Conservation (phyloP, 2,113 vertebrate species). For the Gracilinanus agilis region DNA sequence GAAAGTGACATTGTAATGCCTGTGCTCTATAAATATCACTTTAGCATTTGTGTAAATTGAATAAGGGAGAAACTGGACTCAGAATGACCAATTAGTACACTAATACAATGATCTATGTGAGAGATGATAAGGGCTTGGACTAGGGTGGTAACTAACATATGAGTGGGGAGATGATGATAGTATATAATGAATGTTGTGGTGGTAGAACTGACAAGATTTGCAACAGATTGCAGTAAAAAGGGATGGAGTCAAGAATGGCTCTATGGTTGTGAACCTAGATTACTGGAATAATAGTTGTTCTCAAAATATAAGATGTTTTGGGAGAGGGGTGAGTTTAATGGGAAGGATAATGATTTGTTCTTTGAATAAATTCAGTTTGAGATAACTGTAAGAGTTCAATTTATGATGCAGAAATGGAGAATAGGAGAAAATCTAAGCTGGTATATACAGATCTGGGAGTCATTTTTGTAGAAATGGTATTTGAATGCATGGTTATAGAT, state of each 20-base stretch:
- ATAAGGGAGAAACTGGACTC: neutral
- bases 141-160: neutral
- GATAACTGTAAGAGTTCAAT: neutral
- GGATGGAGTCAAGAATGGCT: neutral
- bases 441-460: neutral
- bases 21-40: neutral
- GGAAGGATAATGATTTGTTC: neutral
- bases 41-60: neutral
- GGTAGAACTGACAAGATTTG: neutral
- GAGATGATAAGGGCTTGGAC: neutral
- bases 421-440: neutral
- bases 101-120: neutral
- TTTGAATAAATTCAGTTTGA: neutral
- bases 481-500: neutral
- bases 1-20: neutral
- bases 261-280: neutral
- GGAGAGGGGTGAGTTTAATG: neutral
- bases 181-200: neutral
- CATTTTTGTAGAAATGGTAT: neutral
- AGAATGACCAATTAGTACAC: neutral
- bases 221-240: neutral
- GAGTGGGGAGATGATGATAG: neutral
- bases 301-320: neutral
- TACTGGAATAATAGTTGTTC: neutral
- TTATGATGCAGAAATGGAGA: neutral